Evolutionary conservation across 2,113 vertebrate genomes (phyloP), one percentile per base, ranked within the genome.

Genomic region (Antigone vipio): DNA sequence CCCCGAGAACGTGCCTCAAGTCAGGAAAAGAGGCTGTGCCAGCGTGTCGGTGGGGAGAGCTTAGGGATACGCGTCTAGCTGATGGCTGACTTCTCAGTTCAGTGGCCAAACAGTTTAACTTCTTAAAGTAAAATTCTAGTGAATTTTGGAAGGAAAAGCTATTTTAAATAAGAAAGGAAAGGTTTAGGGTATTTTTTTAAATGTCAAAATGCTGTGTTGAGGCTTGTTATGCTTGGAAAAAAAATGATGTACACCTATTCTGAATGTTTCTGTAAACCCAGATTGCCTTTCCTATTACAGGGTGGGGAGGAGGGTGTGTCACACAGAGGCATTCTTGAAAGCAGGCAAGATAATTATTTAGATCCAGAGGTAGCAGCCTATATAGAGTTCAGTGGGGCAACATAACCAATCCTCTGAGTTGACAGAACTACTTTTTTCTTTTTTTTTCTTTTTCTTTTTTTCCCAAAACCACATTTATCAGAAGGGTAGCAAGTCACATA

Each of bases 1-100:
- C 34, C 15, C 32, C 66, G 45, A 50, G 35, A 67, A 80, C 0
- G 1, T 75, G 30, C 38, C 50, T 71, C 42, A 59, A 64, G 21
- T 2, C 9, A 10, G 22, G 38, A 53, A 71, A 63, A 78, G 63
- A 62, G n/a, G 10, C 69, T 59, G 23, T 72, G 81, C 32, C 69
- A 72, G 30, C 2, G 0, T 18, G 17, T 38, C 1, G 2, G 32
- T 35, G 14, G 38, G 6, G 20, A 34, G 19, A 55, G 45, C 32
- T n/a, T 45, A 23, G 52, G 67, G 42, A 55, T 58, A 49, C 2
- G 14, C 34, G 59, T 38, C 52, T 44, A 16, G 12, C 52, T 76
- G 66, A 56, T 56, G 0, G 0, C 56, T 34, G 32, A n/a, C 47
- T 88, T 79, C 55, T 85, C 6, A 3, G 34, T 85, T 85, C 32